Conservation (phyloP, 2,888 invertebrate genomes). For the Coleophora flavipennella region DNA sequence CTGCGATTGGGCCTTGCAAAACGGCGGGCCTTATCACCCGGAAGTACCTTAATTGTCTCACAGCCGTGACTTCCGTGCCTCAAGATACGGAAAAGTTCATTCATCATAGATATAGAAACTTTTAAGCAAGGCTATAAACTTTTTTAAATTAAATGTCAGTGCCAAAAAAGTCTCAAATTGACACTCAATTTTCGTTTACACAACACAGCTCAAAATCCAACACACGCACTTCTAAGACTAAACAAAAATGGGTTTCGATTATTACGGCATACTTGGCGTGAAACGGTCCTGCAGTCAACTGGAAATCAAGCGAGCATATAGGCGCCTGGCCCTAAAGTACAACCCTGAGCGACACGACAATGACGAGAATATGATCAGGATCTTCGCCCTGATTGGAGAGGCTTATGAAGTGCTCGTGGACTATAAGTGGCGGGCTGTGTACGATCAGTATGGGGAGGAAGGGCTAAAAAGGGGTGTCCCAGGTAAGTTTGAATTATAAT, state of each 20-base stretch:
- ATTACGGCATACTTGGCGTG: constrained; percentile 82
- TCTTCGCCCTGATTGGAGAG: constrained; percentile 79
- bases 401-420: constrained; percentile 85
- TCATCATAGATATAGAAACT: too few relatives aligned
- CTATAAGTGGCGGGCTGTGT: constrained; percentile 80
- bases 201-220: not conserved
- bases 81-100: too few relatives aligned
- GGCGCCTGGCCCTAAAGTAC: constrained; percentile 71
- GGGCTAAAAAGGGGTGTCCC: constrained; percentile 81
- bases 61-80: too few relatives aligned
- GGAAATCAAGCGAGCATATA: constrained; percentile 81
- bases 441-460: constrained; percentile 92
- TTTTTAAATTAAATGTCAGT: not conserved
- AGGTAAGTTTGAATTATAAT: too few relatives aligned
- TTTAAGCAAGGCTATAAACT: too few relatives aligned
- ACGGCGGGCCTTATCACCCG: too few relatives aligned
- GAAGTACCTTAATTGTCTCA: too few relatives aligned
- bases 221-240: too few relatives aligned
- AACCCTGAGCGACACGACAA: constrained; percentile 70
- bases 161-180: not conserved
- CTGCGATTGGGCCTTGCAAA: too few relatives aligned
- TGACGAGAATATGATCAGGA: constrained; percentile 57
- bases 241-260: constrained; percentile 78
- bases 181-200: not conserved
- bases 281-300: constrained; percentile 75